Conservation (phyloP, 2,797 vertebrate genomes). For the Pelobates cultripes region DNA sequence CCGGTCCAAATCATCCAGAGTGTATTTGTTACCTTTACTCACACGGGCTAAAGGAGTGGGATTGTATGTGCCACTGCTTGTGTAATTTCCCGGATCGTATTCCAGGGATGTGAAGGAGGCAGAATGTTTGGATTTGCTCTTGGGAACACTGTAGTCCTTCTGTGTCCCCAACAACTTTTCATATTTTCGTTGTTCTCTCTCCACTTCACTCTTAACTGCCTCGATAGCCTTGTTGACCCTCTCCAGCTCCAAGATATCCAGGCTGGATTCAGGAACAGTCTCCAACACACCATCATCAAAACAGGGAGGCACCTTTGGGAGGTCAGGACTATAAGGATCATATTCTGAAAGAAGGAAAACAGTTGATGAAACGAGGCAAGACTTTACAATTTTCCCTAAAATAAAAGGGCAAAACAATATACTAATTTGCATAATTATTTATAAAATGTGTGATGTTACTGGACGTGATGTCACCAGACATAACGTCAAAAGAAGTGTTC, state of each 20-base stretch:
- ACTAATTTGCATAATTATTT: no score
- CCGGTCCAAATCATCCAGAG: constrained; percentile 73
- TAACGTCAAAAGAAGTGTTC: no score
- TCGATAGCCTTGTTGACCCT: constrained; percentile 93
- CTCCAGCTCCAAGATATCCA: constrained; percentile 84
- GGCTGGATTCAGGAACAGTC: constrained; percentile 64
- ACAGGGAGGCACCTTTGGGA: constrained; percentile 76
- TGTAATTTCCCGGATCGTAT: constrained; percentile 82
- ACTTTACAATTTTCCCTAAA: no score
- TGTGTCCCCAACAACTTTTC: constrained; percentile 76
- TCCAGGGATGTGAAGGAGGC: constrained; percentile 68
- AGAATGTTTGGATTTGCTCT: background rate
- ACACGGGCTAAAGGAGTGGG: constrained; percentile 76
- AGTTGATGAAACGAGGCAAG: background rate
- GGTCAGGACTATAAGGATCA: constrained; percentile 91
- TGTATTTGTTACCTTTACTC: constrained; percentile 80
- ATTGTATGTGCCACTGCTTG: constrained; percentile 77
- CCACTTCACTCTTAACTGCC: constrained; percentile 88
- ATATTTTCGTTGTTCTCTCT: constrained; percentile 90
- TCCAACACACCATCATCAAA: constrained; percentile 64
- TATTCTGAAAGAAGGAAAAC: constrained; percentile 75
- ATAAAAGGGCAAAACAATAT: no score
- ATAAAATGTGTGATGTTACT: no score
- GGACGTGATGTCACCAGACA: no score
- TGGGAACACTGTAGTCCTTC: constrained; percentile 64